These are phyloP conservation scores for Oreochromis grahami DNA, from an alignment of 2,797 vertebrate species.

Conservation along the genomic window DNA sequence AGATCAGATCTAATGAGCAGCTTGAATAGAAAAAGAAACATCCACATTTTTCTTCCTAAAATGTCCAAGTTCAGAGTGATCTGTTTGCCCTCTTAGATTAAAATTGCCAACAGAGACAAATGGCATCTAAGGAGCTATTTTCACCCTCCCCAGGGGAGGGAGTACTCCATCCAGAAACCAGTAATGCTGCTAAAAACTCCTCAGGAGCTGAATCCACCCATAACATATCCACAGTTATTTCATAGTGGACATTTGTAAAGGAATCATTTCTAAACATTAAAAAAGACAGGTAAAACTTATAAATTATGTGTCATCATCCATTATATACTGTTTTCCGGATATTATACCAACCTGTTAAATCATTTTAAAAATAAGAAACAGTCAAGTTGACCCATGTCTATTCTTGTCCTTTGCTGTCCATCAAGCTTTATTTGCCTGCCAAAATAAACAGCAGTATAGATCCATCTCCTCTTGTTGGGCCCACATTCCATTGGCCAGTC, in stretches of 20 bases:
- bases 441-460: slow-evolving; percentile 40
- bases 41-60: slow-evolving; percentile 67
- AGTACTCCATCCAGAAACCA: background rate
- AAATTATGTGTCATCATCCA: background rate
- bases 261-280: background rate
- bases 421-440: slow-evolving; percentile 16
- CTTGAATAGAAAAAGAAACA: background rate
- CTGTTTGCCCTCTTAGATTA: slow-evolving; percentile 30
- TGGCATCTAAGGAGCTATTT: background rate
- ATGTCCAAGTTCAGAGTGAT: slow-evolving; percentile 38
- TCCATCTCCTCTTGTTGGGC: slow-evolving; percentile 5
- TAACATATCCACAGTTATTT: background rate
- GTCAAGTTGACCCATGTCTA: background rate
- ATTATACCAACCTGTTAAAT: background rate
- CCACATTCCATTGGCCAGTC: slow-evolving; percentile 18
- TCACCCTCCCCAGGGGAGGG: background rate
- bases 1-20: background rate
- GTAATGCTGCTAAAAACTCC: background rate
- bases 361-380: background rate
- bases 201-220: background rate
- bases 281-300: background rate
- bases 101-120: slow-evolving; percentile 24
- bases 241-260: background rate
- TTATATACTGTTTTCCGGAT: background rate
- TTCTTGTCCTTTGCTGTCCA: slow-evolving; percentile 1